Evolutionary conservation across 2,113 vertebrate genomes (phyloP).

Genomic region (Rhabdomys dilectus): DNA sequence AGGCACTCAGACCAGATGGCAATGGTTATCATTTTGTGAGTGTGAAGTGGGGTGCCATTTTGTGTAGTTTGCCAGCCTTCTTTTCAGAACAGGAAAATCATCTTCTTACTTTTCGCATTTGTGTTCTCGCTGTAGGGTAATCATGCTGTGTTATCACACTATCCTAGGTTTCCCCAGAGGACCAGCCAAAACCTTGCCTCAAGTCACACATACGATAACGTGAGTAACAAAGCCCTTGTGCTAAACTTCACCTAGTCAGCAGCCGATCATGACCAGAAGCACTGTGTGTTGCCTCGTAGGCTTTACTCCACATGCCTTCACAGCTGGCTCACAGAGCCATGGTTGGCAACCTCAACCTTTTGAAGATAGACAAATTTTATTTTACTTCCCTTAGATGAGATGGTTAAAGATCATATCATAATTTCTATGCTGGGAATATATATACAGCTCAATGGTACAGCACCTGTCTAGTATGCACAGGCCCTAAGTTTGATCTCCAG

Average conservation of each 20-base stretch:
- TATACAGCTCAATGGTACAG: neutral
- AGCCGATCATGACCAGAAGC: neutral
- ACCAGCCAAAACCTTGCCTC: slow-evolving; percentile 70
- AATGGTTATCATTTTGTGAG: neutral
- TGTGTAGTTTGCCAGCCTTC: neutral
- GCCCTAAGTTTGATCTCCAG: neutral
- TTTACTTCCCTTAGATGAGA: neutral
- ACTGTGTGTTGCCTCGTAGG: neutral
- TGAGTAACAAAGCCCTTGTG: slow-evolving; percentile 82
- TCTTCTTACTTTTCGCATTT: slow-evolving; percentile 61
- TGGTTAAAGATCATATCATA: neutral
- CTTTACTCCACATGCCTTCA: neutral
- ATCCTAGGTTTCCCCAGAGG: slow-evolving; percentile 84
- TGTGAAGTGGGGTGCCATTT: neutral
- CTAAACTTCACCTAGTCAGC: neutral
- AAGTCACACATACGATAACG: slow-evolving; percentile 81
- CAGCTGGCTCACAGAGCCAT: neutral
- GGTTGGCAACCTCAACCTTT: neutral
- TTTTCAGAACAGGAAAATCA: slow-evolving; percentile 41
- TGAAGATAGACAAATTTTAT: neutral
- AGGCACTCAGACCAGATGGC: neutral
- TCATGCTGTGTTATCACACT: slow-evolving; percentile 77
- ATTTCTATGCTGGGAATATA: neutral
- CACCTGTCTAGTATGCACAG: neutral
- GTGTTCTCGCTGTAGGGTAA: slow-evolving; percentile 75